Conservation (phyloP, 2,888 invertebrate genomes). For the Gymnocheta viridis region DNA sequence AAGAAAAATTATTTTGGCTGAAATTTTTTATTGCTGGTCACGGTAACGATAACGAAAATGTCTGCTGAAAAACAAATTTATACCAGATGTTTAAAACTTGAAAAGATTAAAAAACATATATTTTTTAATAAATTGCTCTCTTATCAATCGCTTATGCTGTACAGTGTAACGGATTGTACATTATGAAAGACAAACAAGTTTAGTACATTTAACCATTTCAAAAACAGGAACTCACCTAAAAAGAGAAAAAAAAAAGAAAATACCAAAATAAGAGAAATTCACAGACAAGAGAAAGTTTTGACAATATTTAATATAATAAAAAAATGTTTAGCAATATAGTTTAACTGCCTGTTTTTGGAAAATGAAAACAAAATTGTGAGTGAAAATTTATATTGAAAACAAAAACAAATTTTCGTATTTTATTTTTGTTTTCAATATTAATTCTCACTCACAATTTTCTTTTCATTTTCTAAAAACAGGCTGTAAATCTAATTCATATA, state of each 20-base stretch:
- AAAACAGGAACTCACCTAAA: constrained; percentile 9
- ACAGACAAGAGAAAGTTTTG: background rate
- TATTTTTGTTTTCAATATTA: too few relatives aligned
- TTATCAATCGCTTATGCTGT: constrained; percentile 10
- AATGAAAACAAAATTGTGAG: too few relatives aligned
- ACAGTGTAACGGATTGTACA: constrained; percentile 18
- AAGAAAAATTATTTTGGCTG: constrained; percentile 37
- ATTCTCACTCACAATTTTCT: too few relatives aligned
- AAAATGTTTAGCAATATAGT: background rate
- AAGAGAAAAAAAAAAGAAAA: background rate
- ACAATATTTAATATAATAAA: background rate
- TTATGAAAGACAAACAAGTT: background rate
- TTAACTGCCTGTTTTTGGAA: too few relatives aligned
- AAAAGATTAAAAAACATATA: background rate
- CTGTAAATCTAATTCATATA: too few relatives aligned
- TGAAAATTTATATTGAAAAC: too few relatives aligned
- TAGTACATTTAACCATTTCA: background rate
- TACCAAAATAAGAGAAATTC: constrained; percentile 78
- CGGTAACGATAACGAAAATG: background rate
- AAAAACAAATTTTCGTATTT: too few relatives aligned
- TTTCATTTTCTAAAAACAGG: too few relatives aligned
- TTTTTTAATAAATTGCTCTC: background rate
- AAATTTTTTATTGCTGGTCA: background rate
- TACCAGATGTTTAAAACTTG: constrained; percentile 17
- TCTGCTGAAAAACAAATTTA: background rate